Base-by-base conservation (phyloP, 2,113 vertebrate species). In the Heterotis niloticus region DNA sequence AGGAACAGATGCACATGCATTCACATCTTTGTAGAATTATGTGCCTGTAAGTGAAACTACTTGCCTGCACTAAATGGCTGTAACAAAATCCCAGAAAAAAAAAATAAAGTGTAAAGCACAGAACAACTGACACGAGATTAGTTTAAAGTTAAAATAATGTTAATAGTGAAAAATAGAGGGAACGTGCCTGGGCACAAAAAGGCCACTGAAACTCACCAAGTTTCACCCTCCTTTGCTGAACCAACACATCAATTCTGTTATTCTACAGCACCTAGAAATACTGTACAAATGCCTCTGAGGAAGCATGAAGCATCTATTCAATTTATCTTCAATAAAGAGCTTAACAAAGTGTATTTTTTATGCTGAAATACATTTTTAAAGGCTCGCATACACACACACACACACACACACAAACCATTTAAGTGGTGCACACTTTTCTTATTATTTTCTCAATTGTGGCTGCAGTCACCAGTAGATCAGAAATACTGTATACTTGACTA, bases 371-470 rank as follows among this genome's bases (percentile, higher is more conserved):
- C 51, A n/a, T n/a, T n/a, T n/a, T n/a, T n/a, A n/a, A n/a, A 14
- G 51, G 71, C 71, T 73, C 52, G n/a, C 23, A 13, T 5, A 52
- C 52, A 5, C 14, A 7, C 71, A 73, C 9, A n/a, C n/a, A n/a
- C n/a, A n/a, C n/a, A n/a, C n/a, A n/a, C n/a, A 7, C 24, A 14
- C 57, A 4, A 10, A 5, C 26, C 16, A 17, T 74, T 73, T 7
- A 26, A 16, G 14, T 26, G 7, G 23, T n/a, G 57, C 69, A 51
- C 71, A 56, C 57, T 74, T n/a, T 74, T 74, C 71, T 74, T 54
- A 3, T 62, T 74, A 74, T 59, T 74, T 24, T 28, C 71, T 23
- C 28, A 18, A 74, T 74, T 74, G 54, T 24, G 23, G 14, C 20
- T 23, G 23, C 71, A 74, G 23, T 44, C 1, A 57, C 12, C 71